A percentile compares a stretch with the other conserved stretches of the same genome.
phyloP scores from a whole-genome alignment of 2,113 vertebrate genomes.

The Grammomys dolichurus region DNA sequence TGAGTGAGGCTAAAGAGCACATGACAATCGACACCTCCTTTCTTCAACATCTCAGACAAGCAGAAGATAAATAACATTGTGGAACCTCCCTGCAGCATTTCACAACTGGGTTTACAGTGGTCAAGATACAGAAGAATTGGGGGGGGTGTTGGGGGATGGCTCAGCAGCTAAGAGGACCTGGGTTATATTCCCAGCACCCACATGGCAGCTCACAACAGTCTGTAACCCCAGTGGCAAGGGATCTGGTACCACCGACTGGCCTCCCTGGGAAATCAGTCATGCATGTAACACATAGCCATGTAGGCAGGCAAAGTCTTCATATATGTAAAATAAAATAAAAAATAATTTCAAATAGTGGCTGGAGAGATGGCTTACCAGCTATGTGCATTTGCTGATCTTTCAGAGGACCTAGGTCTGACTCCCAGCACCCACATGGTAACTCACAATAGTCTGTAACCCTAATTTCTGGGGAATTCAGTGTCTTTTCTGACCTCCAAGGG shows the following conservation, averaged over 20 bases:
- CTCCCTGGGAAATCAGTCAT: not conserved
- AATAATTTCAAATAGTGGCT: not conserved
- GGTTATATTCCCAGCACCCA: not conserved
- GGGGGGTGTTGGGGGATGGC: no score
- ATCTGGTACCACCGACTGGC: not conserved
- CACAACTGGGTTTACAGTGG: constrained; percentile 43
- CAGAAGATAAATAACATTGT: constrained; percentile 6
- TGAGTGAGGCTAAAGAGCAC: not conserved
- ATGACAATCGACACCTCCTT: not conserved
- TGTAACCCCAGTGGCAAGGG: not conserved
- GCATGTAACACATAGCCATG: not conserved
- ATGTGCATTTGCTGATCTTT: not conserved
- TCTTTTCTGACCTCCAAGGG: not conserved
- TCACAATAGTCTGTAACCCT: not conserved
- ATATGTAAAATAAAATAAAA: not conserved
- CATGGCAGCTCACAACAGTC: not conserved
- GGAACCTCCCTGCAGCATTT: constrained; percentile 38
- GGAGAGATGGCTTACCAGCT: not conserved
- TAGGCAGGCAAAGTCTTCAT: not conserved
- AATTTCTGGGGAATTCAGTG: not conserved
- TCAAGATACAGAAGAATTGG: constrained; percentile 62
- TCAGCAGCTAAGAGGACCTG: not conserved
- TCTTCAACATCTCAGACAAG: constrained; percentile 36
- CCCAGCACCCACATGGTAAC: not conserved
- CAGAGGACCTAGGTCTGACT: not conserved